Evolutionary conservation across 1,140 invertebrate genomes (phyloP), one percentile per base, ranked within the genome.

Genomic region (Dendrolimus kikuchii): DNA sequence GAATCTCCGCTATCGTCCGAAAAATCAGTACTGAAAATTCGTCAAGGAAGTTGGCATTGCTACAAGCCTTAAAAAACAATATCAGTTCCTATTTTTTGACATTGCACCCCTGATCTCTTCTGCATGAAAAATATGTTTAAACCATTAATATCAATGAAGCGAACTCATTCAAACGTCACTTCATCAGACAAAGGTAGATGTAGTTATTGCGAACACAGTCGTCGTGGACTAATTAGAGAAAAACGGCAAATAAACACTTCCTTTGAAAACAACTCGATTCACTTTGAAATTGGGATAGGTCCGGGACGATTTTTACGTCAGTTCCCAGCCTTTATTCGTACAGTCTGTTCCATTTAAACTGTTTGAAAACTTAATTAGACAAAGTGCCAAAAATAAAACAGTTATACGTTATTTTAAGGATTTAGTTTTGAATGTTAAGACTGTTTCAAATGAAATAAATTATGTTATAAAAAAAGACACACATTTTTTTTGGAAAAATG

Each of bases 301-400:
- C 75, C 55, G 74, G 81, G 70, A 76, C 59, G 59, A 81, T 84
- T 84, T 83, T 86, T 86, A 84, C 81, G 81, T 83, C 79, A 81
- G 71, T 81, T 80, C 78, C 69, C 72, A 70, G 68, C 73, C 72
- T 76, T 78, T 63, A 58, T 63, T 62, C 7, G 40, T 51, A 58
- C 63, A 69, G 65, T 68, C 42, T 48, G 56, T 46, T 46, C 43
- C 49, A 7, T 39, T 40, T 46, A 62, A 47, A 75, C 72, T 78
- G 77, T 70, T 51, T 9, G 45, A 45, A 52, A 52, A 23, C 23
- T 23, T 23, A 23, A 23, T 23, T 23, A 23, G 23, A 23, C 1
- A 23, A 23, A 23, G 23, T 23, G 23, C 3, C 23, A 23, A 23
- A 23, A 23, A 23, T 23, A 23, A 23, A 23, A 23, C 23, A 23